Conservation (phyloP, 2,888 invertebrate genomes). For the Rhabditoides inermis region DNA sequence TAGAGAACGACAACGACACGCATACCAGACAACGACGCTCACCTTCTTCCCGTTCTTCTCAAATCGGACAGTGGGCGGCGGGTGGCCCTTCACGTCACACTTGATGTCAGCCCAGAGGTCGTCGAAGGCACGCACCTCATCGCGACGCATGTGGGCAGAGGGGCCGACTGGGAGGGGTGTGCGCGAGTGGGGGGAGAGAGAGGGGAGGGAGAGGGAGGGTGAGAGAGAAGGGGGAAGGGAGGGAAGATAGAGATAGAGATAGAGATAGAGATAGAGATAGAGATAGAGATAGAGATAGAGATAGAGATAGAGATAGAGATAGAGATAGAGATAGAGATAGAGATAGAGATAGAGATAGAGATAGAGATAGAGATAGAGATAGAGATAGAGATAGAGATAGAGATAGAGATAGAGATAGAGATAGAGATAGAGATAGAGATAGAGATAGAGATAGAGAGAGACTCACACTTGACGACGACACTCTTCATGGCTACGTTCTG, state of each 20-base stretch:
- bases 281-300: neutral
- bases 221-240: neutral
- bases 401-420: too few species aligned
- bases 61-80: conserved; percentile 13
- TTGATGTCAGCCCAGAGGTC: conserved; percentile 24
- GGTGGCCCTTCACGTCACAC: conserved; percentile 23
- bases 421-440: neutral
- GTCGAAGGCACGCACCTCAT: conserved; percentile 19
- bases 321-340: too few species aligned
- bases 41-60: conserved; percentile 18
- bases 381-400: too few species aligned
- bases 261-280: neutral
- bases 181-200: neutral
- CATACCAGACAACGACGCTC: too few species aligned
- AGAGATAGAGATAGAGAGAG: neutral
- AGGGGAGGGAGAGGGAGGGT: too few species aligned
- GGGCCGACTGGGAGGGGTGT: conserved; percentile 10
- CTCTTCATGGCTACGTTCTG: conserved; percentile 28
- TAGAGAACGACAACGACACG: too few species aligned
- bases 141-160: conserved; percentile 14
- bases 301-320: neutral
- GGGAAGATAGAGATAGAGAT: neutral
- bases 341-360: neutral
- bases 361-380: too few species aligned
- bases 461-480: conserved; percentile 16